phyloP scores from a whole-genome alignment of 2,888 invertebrate species.

The Hipparchia semele region DNA sequence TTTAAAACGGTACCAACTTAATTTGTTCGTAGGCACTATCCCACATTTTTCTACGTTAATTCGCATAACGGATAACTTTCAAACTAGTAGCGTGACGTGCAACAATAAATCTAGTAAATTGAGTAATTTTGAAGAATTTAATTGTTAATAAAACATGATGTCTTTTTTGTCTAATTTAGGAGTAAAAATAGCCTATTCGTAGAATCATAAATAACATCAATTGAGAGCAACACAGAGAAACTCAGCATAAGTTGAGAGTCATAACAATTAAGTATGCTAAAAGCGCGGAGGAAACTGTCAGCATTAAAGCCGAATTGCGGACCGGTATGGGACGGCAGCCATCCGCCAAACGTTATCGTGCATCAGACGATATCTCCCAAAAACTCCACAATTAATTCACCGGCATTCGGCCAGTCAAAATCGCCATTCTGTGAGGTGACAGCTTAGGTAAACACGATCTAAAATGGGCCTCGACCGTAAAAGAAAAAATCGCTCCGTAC shows the following conservation, averaged over 20 bases:
- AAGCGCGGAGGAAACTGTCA: slow-evolving; percentile 60
- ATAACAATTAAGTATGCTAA: slow-evolving; percentile 64
- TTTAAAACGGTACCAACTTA: no score
- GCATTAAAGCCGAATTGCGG: slow-evolving; percentile 68
- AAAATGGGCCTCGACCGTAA: slow-evolving; percentile 75
- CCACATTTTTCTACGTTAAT: no score
- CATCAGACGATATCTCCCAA: slow-evolving; percentile 76
- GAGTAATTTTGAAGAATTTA: not conserved
- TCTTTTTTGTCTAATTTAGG: not conserved
- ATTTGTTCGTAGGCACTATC: no score
- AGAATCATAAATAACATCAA: slow-evolving; percentile 22
- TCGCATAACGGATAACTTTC: no score
- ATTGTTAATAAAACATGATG: not conserved
- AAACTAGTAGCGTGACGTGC: not conserved
- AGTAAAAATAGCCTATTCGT: not conserved
- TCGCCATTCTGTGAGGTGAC: slow-evolving; percentile 81
- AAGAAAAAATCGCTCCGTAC: slow-evolving; percentile 67
- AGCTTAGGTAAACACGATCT: slow-evolving; percentile 82
- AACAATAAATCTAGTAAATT: not conserved
- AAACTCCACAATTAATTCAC: slow-evolving; percentile 78
- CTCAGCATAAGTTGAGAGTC: slow-evolving; percentile 51
- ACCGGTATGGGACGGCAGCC: slow-evolving; percentile 54
- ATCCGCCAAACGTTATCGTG: slow-evolving; percentile 65
- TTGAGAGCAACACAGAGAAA: slow-evolving; percentile 37
- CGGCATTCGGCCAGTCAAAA: slow-evolving; percentile 74